These are phyloP conservation scores for Drosophila rellima DNA, from an alignment of 2,888 invertebrate species.

Conservation along the genomic window DNA sequence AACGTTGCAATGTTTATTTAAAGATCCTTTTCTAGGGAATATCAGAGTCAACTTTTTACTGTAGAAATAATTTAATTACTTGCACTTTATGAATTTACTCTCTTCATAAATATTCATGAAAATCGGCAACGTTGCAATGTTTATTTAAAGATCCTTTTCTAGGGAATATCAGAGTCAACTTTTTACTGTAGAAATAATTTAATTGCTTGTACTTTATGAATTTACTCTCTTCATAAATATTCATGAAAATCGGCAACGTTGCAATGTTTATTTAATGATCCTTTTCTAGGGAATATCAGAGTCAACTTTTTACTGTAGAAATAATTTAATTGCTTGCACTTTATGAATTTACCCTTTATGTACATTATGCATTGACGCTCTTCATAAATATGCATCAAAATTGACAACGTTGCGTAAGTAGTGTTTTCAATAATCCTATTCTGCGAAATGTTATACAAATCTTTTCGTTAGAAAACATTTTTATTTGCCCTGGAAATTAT, in stretches of 20 bases:
- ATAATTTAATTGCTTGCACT: too few species aligned
- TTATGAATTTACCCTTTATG: too few species aligned
- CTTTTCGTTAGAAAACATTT: neutral
- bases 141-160: neutral
- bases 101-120: constrained; percentile 13
- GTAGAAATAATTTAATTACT: neutral
- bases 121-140: constrained; percentile 2
- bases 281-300: too few species aligned
- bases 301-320: too few species aligned
- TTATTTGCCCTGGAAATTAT: neutral
- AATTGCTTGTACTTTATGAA: neutral
- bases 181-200: neutral
- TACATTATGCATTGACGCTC: too few species aligned
- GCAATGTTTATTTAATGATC: neutral
- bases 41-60: neutral
- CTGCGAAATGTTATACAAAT: neutral
- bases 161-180: neutral
- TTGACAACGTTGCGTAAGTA: too few species aligned
- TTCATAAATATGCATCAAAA: too few species aligned
- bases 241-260: constrained; percentile 10
- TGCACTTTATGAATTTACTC: neutral
- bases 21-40: neutral
- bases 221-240: constrained; percentile 12
- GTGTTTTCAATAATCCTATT: too few species aligned
- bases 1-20: neutral